Percentiles rank a stretch among this genome's conserved stretches.
Evolutionary conservation across 2,113 vertebrate genomes (phyloP).

Genomic region (Sinocyclocheilus rhinocerous): DNA sequence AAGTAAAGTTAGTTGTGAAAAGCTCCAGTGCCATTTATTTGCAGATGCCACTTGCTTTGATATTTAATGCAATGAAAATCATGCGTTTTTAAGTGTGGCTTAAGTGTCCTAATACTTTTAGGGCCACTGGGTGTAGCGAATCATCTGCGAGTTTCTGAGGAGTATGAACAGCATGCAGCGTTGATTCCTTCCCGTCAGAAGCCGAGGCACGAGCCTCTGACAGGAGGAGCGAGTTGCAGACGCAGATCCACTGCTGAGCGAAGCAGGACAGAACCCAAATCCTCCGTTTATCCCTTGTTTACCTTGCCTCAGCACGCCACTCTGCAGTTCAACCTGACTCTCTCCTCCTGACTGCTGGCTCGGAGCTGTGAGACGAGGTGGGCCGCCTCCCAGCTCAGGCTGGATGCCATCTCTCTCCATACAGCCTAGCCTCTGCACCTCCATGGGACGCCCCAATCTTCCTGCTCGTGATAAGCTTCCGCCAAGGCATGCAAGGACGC

Average conservation of each 20-base stretch:
- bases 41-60: neutral
- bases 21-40: neutral
- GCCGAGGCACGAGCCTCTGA: too few species aligned
- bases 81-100: neutral
- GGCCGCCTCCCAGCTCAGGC: slow-evolving; percentile 66
- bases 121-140: slow-evolving; percentile 8
- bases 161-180: slow-evolving; percentile 45
- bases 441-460: slow-evolving; percentile 70
- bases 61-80: neutral
- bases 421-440: slow-evolving; percentile 52
- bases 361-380: slow-evolving; percentile 58
- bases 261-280: slow-evolving; percentile 67
- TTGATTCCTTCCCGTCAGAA: slow-evolving; percentile 34
- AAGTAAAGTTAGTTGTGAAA: neutral
- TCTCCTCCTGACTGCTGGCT: slow-evolving; percentile 63
- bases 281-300: slow-evolving; percentile 74
- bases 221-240: slow-evolving; percentile 62
- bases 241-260: slow-evolving; percentile 61
- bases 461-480: slow-evolving; percentile 73
- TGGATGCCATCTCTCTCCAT: slow-evolving; percentile 62
- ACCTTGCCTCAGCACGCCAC: slow-evolving; percentile 60
- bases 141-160: slow-evolving; percentile 26
- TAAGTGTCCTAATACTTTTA: neutral
- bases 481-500: slow-evolving; percentile 72
- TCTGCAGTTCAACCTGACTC: slow-evolving; percentile 66